These are phyloP conservation scores for Dendroctonus valens DNA, from an alignment of 1,140 invertebrate genomes.

Conservation along the genomic window DNA sequence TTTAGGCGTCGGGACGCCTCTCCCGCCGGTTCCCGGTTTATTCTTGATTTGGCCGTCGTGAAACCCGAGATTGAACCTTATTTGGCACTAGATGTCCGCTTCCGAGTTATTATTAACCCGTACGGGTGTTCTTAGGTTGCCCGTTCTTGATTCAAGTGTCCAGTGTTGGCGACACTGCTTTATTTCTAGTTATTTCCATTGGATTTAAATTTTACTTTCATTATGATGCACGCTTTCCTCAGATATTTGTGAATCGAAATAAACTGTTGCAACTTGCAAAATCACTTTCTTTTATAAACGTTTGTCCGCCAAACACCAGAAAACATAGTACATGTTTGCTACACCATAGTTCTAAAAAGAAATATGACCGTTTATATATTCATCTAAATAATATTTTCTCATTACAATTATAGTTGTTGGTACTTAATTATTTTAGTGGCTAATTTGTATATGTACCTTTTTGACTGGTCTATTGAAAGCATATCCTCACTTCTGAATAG, in stretches of 20 bases:
- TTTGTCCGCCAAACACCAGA: too few relatives aligned
- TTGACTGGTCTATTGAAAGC: too few relatives aligned
- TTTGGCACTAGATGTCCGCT: constrained; percentile 45
- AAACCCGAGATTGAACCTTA: constrained; percentile 52
- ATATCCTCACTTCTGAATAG: too few relatives aligned
- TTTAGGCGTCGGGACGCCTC: constrained; percentile 48
- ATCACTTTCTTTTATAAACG: too few relatives aligned
- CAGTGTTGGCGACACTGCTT: constrained; percentile 22
- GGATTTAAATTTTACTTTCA: neutral
- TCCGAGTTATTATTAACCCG: constrained; percentile 48
- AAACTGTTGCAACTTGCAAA: neutral
- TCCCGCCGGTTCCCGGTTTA: constrained; percentile 44
- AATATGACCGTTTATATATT: too few relatives aligned
- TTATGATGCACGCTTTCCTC: neutral
- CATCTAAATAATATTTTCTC: too few relatives aligned
- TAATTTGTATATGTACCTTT: too few relatives aligned
- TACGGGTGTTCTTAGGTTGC: constrained; percentile 46
- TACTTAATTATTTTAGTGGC: too few relatives aligned
- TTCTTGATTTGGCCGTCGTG: constrained; percentile 49
- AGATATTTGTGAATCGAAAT: neutral
- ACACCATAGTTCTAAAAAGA: too few relatives aligned
- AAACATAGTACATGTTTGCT: too few relatives aligned
- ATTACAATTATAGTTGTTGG: too few relatives aligned
- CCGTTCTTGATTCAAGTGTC: constrained; percentile 18
- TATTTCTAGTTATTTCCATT: neutral